A percentile compares a stretch with the other conserved stretches of the same genome.
phyloP scores from a whole-genome alignment of 2,888 invertebrate species.

The Augiades crinisus region DNA sequence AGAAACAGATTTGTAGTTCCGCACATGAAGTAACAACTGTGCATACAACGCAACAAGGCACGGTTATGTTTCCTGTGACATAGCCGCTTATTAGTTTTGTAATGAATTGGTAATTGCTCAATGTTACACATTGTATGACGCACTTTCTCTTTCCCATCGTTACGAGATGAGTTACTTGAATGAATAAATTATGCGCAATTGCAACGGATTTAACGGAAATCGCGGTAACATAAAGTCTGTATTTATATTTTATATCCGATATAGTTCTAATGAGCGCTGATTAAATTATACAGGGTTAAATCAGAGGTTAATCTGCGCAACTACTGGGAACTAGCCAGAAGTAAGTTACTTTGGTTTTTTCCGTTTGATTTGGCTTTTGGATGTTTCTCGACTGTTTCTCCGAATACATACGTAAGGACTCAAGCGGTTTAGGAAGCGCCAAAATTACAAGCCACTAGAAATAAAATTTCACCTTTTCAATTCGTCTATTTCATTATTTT shows the following conservation, averaged over 20 bases:
- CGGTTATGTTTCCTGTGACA: background rate
- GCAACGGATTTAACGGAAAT: background rate
- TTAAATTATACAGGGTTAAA: background rate
- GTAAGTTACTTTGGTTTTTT: too few relatives aligned
- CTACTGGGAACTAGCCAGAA: too few relatives aligned
- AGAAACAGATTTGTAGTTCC: too few relatives aligned
- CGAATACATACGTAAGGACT: too few relatives aligned
- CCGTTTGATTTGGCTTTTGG: too few relatives aligned
- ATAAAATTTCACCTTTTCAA: too few relatives aligned
- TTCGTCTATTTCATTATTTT: too few relatives aligned
- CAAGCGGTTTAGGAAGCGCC: too few relatives aligned
- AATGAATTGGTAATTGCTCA: conserved; percentile 1
- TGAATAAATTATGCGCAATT: background rate
- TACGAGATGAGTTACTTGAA: background rate
- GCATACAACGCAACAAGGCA: too few relatives aligned
- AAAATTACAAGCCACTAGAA: too few relatives aligned
- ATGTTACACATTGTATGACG: conserved; percentile 5
- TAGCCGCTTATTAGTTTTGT: background rate
- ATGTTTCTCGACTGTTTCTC: too few relatives aligned
- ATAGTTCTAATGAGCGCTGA: background rate
- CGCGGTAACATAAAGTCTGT: background rate
- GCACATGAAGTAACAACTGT: too few relatives aligned
- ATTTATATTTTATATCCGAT: background rate
- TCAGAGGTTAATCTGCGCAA: background rate
- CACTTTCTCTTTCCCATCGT: conserved; percentile 7